These are phyloP conservation scores for Nymphalis c-album DNA, from an alignment of 2,888 invertebrate species.

Conservation along the genomic window DNA sequence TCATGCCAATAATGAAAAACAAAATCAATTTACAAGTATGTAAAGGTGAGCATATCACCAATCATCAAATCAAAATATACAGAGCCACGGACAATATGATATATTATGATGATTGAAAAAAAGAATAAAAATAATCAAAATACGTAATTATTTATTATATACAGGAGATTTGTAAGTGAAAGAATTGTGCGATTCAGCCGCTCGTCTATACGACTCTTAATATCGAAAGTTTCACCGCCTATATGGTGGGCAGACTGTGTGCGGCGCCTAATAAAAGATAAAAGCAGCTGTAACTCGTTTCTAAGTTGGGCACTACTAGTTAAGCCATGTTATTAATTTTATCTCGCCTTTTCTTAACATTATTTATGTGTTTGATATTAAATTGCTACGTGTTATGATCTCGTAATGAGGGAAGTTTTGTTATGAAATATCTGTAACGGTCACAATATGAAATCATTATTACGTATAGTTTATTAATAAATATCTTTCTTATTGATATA, in stretches of 20 bases:
- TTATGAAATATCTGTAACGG: conserved; percentile 24
- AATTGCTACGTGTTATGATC: conserved; percentile 40
- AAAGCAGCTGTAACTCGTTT: conserved; percentile 56
- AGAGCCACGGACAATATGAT: too few species aligned
- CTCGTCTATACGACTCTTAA: conserved; percentile 49
- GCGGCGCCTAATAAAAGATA: conserved; percentile 61
- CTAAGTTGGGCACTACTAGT: conserved; percentile 54
- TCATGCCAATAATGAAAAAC: too few species aligned
- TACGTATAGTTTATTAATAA: background rate
- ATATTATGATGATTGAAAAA: too few species aligned
- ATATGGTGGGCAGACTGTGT: conserved; percentile 53
- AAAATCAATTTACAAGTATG: too few species aligned
- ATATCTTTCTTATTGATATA: background rate
- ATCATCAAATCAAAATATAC: too few species aligned
- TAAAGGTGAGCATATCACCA: too few species aligned
- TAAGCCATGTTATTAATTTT: conserved; percentile 52
- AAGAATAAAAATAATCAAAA: too few species aligned
- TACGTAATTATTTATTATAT: too few species aligned
- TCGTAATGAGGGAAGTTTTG: conserved; percentile 38
- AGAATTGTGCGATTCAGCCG: conserved; percentile 7
- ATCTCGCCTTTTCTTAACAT: conserved; percentile 42
- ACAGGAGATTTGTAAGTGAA: background rate
- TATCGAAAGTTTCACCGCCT: conserved; percentile 60
- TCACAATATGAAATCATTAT: conserved; percentile 25
- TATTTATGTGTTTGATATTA: conserved; percentile 44